phyloP scores from a whole-genome alignment of 1,140 invertebrate genomes.

The Thalassaphorura encarpata region DNA sequence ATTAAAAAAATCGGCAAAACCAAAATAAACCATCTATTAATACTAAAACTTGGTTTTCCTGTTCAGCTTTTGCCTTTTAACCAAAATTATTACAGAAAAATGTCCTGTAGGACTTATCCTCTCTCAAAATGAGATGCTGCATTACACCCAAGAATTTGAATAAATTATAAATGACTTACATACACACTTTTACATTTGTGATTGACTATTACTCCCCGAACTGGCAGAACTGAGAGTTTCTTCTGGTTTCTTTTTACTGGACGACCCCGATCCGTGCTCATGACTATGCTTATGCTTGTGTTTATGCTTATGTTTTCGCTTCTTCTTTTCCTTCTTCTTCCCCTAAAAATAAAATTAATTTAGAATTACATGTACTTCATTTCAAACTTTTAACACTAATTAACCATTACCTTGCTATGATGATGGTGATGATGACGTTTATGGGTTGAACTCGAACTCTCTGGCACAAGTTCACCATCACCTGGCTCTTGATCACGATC shows the following conservation, averaged over 20 bases:
- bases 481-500: constrained; percentile 1
- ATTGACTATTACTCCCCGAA: constrained; percentile 38
- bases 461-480: background rate
- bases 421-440: constrained; percentile 29
- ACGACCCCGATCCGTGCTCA: too few species aligned
- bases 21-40: too few species aligned
- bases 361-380: constrained; percentile 8
- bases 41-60: too few species aligned
- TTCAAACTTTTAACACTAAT: background rate
- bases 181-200: too few species aligned
- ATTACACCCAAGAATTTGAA: too few species aligned
- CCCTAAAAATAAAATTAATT: constrained; percentile 52
- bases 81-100: too few species aligned
- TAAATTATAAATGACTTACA: too few species aligned
- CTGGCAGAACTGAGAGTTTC: constrained; percentile 53
- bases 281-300: constrained; percentile 41
- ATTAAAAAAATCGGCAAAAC: too few species aligned
- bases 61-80: too few species aligned
- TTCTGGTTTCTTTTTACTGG: constrained; percentile 45
- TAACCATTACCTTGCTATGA: constrained; percentile 26
- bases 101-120: too few species aligned
- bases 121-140: too few species aligned
- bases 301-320: constrained; percentile 54
- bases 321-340: constrained; percentile 73
- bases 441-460: background rate